Evolutionary conservation across 2,113 vertebrate genomes (phyloP).

Genomic region (Rhinolophus ferrumequinum): DNA sequence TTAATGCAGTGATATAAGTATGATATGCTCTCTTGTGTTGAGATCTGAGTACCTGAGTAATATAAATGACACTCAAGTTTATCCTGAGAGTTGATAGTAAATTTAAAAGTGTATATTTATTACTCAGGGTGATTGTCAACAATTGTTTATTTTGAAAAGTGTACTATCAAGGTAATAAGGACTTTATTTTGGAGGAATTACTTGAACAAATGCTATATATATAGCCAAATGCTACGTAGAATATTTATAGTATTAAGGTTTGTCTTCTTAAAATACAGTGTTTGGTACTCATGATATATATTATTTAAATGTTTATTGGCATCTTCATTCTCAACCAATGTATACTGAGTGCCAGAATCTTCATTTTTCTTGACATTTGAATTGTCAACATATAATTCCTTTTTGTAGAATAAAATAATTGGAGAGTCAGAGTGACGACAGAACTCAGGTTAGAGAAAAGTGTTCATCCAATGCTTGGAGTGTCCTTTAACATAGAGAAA

Average conservation of each 20-base stretch:
- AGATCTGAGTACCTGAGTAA: not conserved
- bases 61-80: not conserved
- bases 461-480: not conserved
- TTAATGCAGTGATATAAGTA: not conserved
- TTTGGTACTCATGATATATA: not conserved
- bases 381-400: not conserved
- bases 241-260: not conserved
- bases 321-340: not conserved
- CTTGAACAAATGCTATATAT: not conserved
- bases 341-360: not conserved
- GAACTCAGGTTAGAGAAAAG: not conserved
- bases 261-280: not conserved
- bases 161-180: not conserved
- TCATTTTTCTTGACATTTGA: not conserved
- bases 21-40: not conserved
- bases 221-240: not conserved
- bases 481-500: not conserved
- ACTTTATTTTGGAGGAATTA: not conserved
- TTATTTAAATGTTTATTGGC: not conserved
- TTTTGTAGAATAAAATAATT: constrained; percentile 7
- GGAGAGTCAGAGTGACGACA: not conserved
- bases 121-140: not conserved
- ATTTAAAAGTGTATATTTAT: not conserved
- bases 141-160: not conserved
- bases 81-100: not conserved